Base-by-base conservation (phyloP, 2,888 invertebrate genomes). In the Malachius bipustulatus region DNA sequence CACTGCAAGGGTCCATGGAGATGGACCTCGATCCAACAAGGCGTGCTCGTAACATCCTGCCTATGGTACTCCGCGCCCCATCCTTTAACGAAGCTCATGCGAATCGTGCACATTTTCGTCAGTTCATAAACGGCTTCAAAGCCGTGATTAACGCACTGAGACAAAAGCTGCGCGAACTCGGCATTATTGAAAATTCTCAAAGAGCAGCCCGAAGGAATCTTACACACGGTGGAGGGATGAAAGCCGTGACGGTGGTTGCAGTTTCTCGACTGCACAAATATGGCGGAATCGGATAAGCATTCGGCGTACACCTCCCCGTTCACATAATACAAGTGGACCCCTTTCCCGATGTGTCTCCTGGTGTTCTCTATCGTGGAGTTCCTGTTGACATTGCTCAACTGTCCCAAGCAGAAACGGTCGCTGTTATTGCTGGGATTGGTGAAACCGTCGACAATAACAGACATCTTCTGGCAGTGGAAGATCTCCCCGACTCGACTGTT, bases 351-450 rank as follows among this genome's bases (percentile, higher is more conserved):
- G 60, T 96, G 94, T 48, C 93, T 75, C 51, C 97, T 75, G 11
- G 96, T 96, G 57, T 94, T 94, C 63, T 97, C 96, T 52, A 96
- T 94, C n/a, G 93, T 93, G n/a, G 90, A 88, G 62, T 96, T 97
- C 40, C 97, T 72, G 65, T 97, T 97, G 34, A 97, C 94, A 59
- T 98, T 98, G 42, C 94, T 93, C 43, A 98, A 67, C 51, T 94
- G 84, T 0, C 97, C 97, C 26, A 98, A 74, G 55, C 96, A 97
- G 64, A 97, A 97, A 33, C 96, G 72, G 57, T 90, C 88, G 36
- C 84, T 81, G 60, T 91, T 88, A 59, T 89, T 88, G 45, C 87
- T 88, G 0, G 97, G 97, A 64, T 97, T 93, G 37, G 96, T 97
- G 58, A 94, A 97, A 6, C 97, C 97, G 62, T 97, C 97, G 1